Conservation (phyloP, 2,888 invertebrate species). For the Chrysolina haemoptera region DNA sequence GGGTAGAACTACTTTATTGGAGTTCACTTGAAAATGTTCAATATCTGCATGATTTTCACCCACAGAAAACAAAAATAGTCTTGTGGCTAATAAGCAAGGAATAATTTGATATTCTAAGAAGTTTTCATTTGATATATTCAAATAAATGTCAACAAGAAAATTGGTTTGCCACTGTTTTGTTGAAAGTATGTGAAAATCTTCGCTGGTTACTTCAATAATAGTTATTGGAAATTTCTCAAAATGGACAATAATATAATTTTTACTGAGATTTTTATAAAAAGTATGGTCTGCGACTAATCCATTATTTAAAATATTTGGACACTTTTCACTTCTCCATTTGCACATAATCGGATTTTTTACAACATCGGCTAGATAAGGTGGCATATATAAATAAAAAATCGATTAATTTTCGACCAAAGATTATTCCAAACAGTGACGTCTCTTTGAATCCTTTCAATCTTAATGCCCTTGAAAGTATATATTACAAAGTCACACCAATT, state of each 20-base stretch:
- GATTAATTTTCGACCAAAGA: neutral
- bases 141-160: neutral
- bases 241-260: constrained; percentile 3
- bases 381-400: too few species aligned
- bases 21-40: too few species aligned
- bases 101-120: neutral
- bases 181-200: too few species aligned
- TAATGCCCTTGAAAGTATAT: too few species aligned
- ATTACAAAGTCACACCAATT: too few species aligned
- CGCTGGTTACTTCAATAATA: neutral
- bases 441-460: too few species aligned
- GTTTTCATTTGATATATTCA: neutral
- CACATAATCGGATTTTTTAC: neutral
- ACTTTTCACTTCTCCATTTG: constrained; percentile 6
- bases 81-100: neutral
- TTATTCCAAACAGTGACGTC: neutral
- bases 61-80: neutral
- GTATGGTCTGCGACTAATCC: neutral
- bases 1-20: too few species aligned
- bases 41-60: too few species aligned
- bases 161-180: neutral
- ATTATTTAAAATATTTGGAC: neutral
- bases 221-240: neutral
- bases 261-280: neutral
- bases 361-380: neutral